Evolutionary conservation across 2,113 vertebrate genomes (phyloP), one percentile per base, ranked within the genome.

Genomic region (Microcebus lehilahytsara): DNA sequence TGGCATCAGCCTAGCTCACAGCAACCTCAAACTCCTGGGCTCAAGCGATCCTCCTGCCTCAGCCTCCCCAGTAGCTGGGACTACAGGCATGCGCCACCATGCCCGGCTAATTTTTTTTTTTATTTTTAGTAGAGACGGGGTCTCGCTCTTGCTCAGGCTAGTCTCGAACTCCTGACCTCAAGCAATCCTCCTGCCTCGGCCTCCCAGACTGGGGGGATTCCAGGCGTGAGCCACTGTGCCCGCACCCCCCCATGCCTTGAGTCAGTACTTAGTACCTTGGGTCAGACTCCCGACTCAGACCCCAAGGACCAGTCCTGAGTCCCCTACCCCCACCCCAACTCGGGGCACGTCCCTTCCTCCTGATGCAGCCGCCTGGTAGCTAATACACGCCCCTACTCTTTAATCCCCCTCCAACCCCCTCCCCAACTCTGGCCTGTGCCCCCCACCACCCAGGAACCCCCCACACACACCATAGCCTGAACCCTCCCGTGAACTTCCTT

Each of bases 401-500:
- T 60, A 53, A 17, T 42, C 2, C 75, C 49, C 30, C 14, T 46
- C 87, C 32, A 30, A 22, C 25, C 32, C n/a, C 32, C n/a, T 37
- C 62, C 51, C 22, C 0, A 9, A n/a, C 32, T 85, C 60, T 7
- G 58, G 42, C 42, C 60, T 37, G 17, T 42, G 64, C 12, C 69
- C n/a, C 13, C 64, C 16, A n/a, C 42, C 17, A n/a, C 9, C 32
- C 0, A 0, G 16, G n/a, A 32, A 56, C 60, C 40, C 25, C 69
- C 56, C 19, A 5, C 42, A 42, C 37, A 37, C 62, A 16, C 56
- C 17, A n/a, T 4, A 46, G 34, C 30, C 80, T 25, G 22, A 37
- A 23, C 19, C 67, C 46, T 16, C 0, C 0, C 4, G 1, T 2
- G 58, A n/a, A 16, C 34, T 16, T 71, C 25, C 25, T 34, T 5